Percentiles rank a stretch among this genome's conserved stretches.
These are phyloP conservation scores for Trachurus trachurus DNA, from an alignment of 2,797 vertebrate genomes.

Conservation along the genomic window DNA sequence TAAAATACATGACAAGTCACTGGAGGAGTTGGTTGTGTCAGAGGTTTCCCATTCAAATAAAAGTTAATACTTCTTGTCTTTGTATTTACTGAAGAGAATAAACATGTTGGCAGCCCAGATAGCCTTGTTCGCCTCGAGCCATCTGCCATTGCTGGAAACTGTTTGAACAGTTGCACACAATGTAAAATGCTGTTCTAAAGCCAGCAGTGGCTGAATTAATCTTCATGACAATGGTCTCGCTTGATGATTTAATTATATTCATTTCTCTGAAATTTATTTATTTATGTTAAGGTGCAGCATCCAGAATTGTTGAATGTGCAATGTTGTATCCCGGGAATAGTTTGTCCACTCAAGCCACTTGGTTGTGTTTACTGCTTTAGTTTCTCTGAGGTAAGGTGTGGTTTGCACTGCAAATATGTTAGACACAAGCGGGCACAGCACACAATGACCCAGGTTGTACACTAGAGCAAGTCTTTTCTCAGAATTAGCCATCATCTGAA, in stretches of 20 bases:
- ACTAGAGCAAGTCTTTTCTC: not conserved
- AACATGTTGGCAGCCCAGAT: not conserved
- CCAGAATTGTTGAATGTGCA: not conserved
- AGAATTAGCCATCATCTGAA: not conserved
- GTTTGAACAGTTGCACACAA: not conserved
- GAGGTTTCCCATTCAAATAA: not conserved
- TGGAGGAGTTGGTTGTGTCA: not conserved
- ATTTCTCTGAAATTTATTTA: not conserved
- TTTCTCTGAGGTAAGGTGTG: slow-evolving; percentile 10
- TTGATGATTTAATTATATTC: not conserved
- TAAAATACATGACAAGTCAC: not conserved
- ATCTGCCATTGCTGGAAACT: not conserved
- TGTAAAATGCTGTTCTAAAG: not conserved
- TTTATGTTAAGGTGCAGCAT: not conserved
- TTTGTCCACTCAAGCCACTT: not conserved
- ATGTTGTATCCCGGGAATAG: not conserved
- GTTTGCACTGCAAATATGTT: slow-evolving; percentile 15
- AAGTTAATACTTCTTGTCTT: not conserved
- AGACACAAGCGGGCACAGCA: not conserved
- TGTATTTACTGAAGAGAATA: not conserved
- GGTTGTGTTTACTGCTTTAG: not conserved
- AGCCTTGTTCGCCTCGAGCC: not conserved
- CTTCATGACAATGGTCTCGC: not conserved
- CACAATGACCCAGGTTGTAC: slow-evolving; percentile 5
- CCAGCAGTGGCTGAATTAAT: not conserved